Base-by-base conservation (phyloP, 2,113 vertebrate species). In the Dendrocopos noguchii region DNA sequence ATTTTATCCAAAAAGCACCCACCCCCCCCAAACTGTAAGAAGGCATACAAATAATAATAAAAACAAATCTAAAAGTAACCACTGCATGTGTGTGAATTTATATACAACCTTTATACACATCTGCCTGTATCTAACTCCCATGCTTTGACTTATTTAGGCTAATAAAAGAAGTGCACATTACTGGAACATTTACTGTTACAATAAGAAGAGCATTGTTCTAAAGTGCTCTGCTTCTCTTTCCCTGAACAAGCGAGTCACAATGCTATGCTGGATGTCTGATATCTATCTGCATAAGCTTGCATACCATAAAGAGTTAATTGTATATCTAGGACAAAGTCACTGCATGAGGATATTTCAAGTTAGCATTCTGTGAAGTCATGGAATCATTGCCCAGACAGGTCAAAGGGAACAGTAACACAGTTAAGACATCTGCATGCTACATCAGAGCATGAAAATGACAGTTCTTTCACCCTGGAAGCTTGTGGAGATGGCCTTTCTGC, bases 191-290 rank as follows among this genome's bases (percentile, higher is more conserved):
- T 90, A 70, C 79, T 59, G 63, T 82, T 63, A 88, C 36, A 71
- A n/a, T 42, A 95, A 81, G 53, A 90, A 84, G 60, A n/a, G 59
- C 88, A 31, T n/a, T 80, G 39, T 50, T 95, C 84, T 53, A 80
- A 89, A 88, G 53, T 80, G 83, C 91, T 92, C 91, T 91, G 88
- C 90, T 95, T 89, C 55, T 93, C 84, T 72, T 88, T 97, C 94
- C 93, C 91, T 96, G 95, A 96, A 96, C 71, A 94, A 96, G 94
- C 88, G 92, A 92, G 84, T 86, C 87, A 93, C 79, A 78, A 91
- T 9, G 73, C 88, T 75, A 91, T 81, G 88, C 16, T 68, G 57
- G 11, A 53, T 59, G 71, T 90, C 53, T 94, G 86, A 81, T 81
- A 90, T 67, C 77, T 77, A 94, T 65, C 68, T 90, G 90, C 94